Evolutionary conservation across 2,888 invertebrate species (phyloP), one percentile per base, ranked within the genome.

Genomic region (Phengaris arion): DNA sequence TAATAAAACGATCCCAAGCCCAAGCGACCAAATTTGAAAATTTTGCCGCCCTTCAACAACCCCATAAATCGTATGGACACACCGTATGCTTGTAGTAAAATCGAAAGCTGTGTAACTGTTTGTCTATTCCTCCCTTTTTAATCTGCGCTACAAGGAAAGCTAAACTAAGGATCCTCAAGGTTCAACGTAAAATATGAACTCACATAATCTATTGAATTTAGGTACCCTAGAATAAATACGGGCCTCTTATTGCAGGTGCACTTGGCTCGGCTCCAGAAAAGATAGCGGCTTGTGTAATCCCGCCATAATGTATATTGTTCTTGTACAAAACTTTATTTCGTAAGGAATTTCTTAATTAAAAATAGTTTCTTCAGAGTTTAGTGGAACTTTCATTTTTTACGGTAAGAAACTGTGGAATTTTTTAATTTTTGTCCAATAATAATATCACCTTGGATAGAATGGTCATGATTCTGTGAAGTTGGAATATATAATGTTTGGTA

Each of bases 201-300:
- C 51, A 22, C 70, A 52, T 70, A 70, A 52, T 70, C 70, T 70
- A 15, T 51, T 70, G 51, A 22, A 52, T 70, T 70, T 70, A 52
- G 70, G 48, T n/a, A 70, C 51, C 46, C 45, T 46, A 68, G 68
- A 59, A 59, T 59, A 59, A 59, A 59, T 59, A 59, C 59, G n/a
- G 22, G 59, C 59, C 59, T 59, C n/a, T 69, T 69, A 12, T 45
- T 68, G 52, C 70, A 74, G 72, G 75, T 75, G 75, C 59, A 59
- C 57, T 75, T 75, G 74, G 74, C 74, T 75, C 45, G 9, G 45
- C 13, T 46, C 74, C 74, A 75, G 54, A 15, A 74, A 68, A 75
- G 68, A 69, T 68, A 68, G 46, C 68, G 68, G 52, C 57, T 35
- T 74, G 74, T 75, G 22, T 75, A 68, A 75, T 75, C 74, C 68